Base-by-base conservation (phyloP, 2,797 vertebrate genomes). In the Phrynocephalus forsythii region DNA sequence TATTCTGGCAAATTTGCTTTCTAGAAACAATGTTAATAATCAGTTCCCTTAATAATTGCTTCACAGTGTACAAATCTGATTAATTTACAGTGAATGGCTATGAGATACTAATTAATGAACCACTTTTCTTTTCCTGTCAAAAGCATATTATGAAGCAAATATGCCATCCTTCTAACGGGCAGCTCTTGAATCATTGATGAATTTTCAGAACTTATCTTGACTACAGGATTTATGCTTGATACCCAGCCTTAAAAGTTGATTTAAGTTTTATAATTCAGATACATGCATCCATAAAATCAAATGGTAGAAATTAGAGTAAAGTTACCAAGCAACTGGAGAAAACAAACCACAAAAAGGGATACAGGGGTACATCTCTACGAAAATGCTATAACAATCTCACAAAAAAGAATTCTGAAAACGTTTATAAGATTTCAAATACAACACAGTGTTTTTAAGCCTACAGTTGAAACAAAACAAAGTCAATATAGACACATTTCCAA, bases 31-130 rank as follows among this genome's bases (percentile, higher is more conserved):
- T 38, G 87, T 72, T 0, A 33, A 5, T 63, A 85, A 63, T 63
- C 60, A 87, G 56, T 91, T 13, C 38, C 76, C 28, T 38, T 2
- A 81, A 63, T 63, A 63, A 63, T 90, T 85, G 6, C 11, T 79
- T 66, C 79, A 85, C 13, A 84, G 91, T 90, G 63, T 16, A 52
- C 5, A 84, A 0, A 0, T 71, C 8, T 5, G 7, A 82, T 24
- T 33, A 50, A 30, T 75, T 66, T 48, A 76, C 2, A 52, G 82
- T 18, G 73, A 56, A 50, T 9, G 24, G 50, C 5, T 38, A 60
- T 60, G 26, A 50, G 66, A 48, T 48, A 20, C 30, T 75, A 26
- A 1, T 50, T 73, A 63, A 38, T 67, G 28, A 66, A 83, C 28
- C 1, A 16, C 26, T 52, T 83, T 38, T 73, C 33, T 48, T 75